These are phyloP conservation scores for Orchesella flavescens DNA, from an alignment of 2,888 invertebrate genomes.

Conservation along the genomic window DNA sequence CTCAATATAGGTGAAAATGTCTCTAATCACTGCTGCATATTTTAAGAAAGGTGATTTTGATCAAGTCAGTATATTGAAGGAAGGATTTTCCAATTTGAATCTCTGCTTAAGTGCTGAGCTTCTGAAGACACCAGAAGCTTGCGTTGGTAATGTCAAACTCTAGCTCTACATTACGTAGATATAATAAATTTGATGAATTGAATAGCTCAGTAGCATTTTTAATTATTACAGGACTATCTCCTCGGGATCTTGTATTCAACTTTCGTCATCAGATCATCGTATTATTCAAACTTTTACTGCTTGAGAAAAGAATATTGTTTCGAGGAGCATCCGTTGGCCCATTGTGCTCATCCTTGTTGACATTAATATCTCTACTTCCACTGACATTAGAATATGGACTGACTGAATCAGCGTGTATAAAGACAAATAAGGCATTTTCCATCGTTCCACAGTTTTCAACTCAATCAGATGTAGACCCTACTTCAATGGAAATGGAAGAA, in stretches of 20 bases:
- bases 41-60: conserved; percentile 96
- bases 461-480: conserved; percentile 40
- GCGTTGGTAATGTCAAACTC: conserved; percentile 78
- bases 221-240: conserved; percentile 83
- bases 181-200: background rate
- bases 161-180: background rate
- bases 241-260: conserved; percentile 84
- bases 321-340: conserved; percentile 94
- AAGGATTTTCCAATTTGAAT: conserved; percentile 93
- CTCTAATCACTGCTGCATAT: conserved; percentile 96
- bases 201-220: too few species aligned
- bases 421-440: conserved; percentile 82
- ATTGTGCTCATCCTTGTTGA: conserved; percentile 88
- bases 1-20: conserved; percentile 81
- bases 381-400: conserved; percentile 90
- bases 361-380: conserved; percentile 92
- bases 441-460: conserved; percentile 81
- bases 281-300: conserved; percentile 91
- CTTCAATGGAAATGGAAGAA: conserved; percentile 19
- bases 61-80: conserved; percentile 88
- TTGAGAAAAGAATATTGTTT: conserved; percentile 92
- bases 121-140: conserved; percentile 78
- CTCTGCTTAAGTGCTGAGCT: conserved; percentile 81
- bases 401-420: conserved; percentile 86
- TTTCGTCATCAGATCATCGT: conserved; percentile 95